Evolutionary conservation across 1,140 invertebrate genomes (phyloP), one percentile per base, ranked within the genome.

Genomic region (Myzus persicae): DNA sequence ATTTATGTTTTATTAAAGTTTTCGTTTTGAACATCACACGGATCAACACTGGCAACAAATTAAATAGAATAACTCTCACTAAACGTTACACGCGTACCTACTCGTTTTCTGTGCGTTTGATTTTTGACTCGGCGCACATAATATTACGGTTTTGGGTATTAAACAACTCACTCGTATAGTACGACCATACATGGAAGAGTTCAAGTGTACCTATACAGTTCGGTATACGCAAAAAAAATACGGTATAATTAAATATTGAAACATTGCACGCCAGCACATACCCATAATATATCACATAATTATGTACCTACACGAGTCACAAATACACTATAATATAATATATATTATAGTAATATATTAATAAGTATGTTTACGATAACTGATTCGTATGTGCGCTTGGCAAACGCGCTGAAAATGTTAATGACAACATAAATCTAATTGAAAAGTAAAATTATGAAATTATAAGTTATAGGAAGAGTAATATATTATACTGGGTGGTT

Each of bases 381-480:
- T 36, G n/a, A 76, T 76, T 76, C 14, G 59, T 24, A 76, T 76
- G 59, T n/a, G 59, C 3, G 59, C n/a, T 76, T 18, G 24, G 31
- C 31, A 76, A 76, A 18, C 31, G n/a, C 36, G 59, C 59, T 76
- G 59, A 67, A 67, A 31, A 76, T 76, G 18, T n/a, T 76, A 76
- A 76, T n/a, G 59, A 76, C 14, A 18, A 18, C n/a, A 76, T 76
- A 76, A 76, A 76, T 76, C 31, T 76, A 76, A 76, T 76, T 76
- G 31, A 76, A 76, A 76, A 76, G 59, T 14, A 76, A 76, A 76
- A 51, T 46, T n/a, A n/a, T n/a, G n/a, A n/a, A 44, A 59, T 76
- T 36, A 76, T 76, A n/a, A 76, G 59, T 76, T n/a, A 76, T n/a
- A 76, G n/a, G n/a, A 76, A n/a, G 59, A 76, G 59, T 76, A n/a